phyloP scores from a whole-genome alignment of 2,888 invertebrate genomes.

The Campopleginae sp. region DNA sequence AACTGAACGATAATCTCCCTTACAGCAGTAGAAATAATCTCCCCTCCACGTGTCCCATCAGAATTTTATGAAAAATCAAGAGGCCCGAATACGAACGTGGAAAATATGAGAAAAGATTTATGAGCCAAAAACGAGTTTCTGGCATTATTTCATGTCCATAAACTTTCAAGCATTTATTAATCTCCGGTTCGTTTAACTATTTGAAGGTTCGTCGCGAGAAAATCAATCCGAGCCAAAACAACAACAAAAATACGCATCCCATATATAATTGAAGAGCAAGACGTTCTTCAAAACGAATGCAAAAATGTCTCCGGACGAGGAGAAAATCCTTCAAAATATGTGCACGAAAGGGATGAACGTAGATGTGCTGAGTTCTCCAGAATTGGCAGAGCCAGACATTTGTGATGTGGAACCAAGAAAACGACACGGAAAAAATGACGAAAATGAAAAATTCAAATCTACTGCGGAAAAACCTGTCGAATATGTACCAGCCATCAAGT shows the following conservation, averaged over 20 bases:
- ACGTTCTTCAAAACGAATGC: slow-evolving; percentile 8
- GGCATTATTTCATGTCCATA: not conserved
- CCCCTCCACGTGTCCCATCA: not conserved
- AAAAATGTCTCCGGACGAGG: slow-evolving; percentile 72
- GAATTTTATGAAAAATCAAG: not conserved
- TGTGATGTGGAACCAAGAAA: slow-evolving; percentile 78
- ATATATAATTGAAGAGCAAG: not conserved
- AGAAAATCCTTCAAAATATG: slow-evolving; percentile 63
- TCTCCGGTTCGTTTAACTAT: not conserved
- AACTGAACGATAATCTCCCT: slow-evolving; percentile 5
- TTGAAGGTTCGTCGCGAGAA: not conserved
- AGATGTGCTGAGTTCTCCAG: slow-evolving; percentile 36
- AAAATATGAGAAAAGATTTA: not conserved
- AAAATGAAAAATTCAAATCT: slow-evolving; percentile 17
- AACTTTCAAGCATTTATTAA: not conserved
- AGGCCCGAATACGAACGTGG: not conserved
- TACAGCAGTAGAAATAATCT: not conserved
- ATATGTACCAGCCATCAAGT: slow-evolving; percentile 88
- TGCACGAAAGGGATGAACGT: slow-evolving; percentile 59
- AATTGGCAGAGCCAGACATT: slow-evolving; percentile 81
- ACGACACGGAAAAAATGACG: slow-evolving; percentile 66
- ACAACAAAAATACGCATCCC: slow-evolving; percentile 19
- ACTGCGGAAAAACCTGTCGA: slow-evolving; percentile 65
- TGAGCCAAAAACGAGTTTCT: not conserved
- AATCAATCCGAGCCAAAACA: not conserved